Conservation (phyloP, 2,797 vertebrate species). For the Amblyopsis hoosieri region DNA sequence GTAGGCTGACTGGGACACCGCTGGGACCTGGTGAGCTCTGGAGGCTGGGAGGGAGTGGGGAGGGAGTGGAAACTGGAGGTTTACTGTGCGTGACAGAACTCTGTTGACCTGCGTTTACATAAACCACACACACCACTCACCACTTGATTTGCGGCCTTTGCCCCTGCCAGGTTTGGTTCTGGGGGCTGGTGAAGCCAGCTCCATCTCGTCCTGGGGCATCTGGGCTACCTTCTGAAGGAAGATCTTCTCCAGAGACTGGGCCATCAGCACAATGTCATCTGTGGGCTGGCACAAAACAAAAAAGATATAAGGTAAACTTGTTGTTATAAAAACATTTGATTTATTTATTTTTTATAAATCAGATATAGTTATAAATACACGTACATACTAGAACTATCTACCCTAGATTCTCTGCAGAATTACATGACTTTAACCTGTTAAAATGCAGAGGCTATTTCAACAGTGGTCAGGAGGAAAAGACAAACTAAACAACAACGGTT, state of each 20-base stretch:
- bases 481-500: background rate
- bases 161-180: slow-evolving; percentile 84
- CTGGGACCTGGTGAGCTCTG: slow-evolving; percentile 89
- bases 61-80: too few relatives aligned
- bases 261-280: slow-evolving; percentile 94
- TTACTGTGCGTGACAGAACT: too few relatives aligned
- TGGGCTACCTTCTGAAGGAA: slow-evolving; percentile 93
- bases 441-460: background rate
- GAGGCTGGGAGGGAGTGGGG: slow-evolving; percentile 36
- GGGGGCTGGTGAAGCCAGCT: slow-evolving; percentile 83
- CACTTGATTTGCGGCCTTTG: slow-evolving; percentile 77
- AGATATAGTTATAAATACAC: too few relatives aligned
- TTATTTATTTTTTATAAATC: too few relatives aligned
- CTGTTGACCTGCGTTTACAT: background rate
- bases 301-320: background rate
- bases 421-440: too few relatives aligned
- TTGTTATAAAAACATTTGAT: too few relatives aligned
- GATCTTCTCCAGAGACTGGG: slow-evolving; percentile 93
- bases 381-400: too few relatives aligned
- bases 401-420: too few relatives aligned
- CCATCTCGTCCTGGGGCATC: slow-evolving; percentile 92
- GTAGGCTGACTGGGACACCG: slow-evolving; percentile 89
- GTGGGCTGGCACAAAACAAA: slow-evolving; percentile 77
- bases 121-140: slow-evolving; percentile 53
- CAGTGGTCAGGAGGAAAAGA: background rate